These are phyloP conservation scores for Xestia c-nigrum DNA, from an alignment of 2,888 invertebrate genomes.

Conservation along the genomic window DNA sequence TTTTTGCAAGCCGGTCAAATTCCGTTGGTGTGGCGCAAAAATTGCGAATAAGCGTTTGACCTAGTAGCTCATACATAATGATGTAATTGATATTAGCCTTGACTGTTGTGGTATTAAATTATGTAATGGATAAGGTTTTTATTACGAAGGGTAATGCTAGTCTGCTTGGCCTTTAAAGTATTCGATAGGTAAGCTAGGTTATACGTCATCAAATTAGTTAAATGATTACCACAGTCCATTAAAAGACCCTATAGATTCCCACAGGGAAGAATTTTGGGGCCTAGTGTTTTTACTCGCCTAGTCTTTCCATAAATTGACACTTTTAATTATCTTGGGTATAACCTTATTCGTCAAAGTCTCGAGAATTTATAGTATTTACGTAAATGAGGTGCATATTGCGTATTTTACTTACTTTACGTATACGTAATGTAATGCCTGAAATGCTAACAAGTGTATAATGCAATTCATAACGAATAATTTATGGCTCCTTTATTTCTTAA, in stretches of 20 bases:
- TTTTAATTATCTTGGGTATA: background rate
- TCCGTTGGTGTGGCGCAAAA: slow-evolving; percentile 45
- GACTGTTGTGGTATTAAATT: slow-evolving; percentile 35
- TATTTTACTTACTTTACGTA: background rate
- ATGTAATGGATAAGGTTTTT: slow-evolving; percentile 40
- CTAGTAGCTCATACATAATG: slow-evolving; percentile 41
- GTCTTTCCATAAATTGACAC: background rate
- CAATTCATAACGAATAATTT: background rate
- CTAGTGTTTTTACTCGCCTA: background rate
- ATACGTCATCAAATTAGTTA: background rate
- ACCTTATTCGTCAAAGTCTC: background rate
- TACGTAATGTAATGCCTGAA: background rate
- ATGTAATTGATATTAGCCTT: slow-evolving; percentile 57
- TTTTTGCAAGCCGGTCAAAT: slow-evolving; percentile 31
- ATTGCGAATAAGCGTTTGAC: slow-evolving; percentile 42
- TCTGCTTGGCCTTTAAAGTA: slow-evolving; percentile 6
- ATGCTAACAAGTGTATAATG: background rate
- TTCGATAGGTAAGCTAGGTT: background rate
- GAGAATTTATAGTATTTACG: background rate
- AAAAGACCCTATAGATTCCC: background rate
- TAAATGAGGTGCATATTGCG: slow-evolving; percentile 1
- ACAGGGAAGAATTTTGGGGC: background rate
- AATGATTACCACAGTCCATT: background rate
- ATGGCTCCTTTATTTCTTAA: background rate
- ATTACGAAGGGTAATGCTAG: slow-evolving; percentile 31